Evolutionary conservation across 2,113 vertebrate genomes (phyloP), one percentile per base, ranked within the genome.

Genomic region (Muntiacus muntjak): DNA sequence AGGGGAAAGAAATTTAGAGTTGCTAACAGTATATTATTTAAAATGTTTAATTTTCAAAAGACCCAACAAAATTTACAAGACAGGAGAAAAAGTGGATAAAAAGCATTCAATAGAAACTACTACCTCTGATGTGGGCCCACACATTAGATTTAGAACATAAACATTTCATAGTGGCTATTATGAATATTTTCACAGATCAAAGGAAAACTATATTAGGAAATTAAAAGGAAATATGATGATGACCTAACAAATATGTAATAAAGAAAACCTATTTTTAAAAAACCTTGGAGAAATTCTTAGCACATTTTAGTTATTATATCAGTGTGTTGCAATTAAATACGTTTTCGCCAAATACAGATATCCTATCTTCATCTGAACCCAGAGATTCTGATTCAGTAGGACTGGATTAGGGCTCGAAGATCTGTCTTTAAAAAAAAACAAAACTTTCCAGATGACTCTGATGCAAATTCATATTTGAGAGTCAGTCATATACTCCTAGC

Each of bases 191-290:
- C 84, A 87, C 81, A 96, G 57, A 96, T 95, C 84, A 96, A 86
- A 96, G 26, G 93, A 93, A 96, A 94, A 92, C 45, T 95, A 8
- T 81, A 55, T 91, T 96, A 92, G 54, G 92, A 81, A 95, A 94
- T 97, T 94, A 94, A 96, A 81, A 92, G 85, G 92, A 97, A 96
- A 78, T 92, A 45, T 50, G 74, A 83, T 58, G 86, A 62, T 79
- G 45, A 93, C 19, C 94, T 92, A 87, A 96, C 64, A 96, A 84
- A 95, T 93, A 87, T 19, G 13, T n/a, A 74, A 55, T 40, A 94
- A 84, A 92, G n/a, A 81, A 97, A 92, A 96, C 82, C 74, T 87
- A 43, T 76, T 97, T 96, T 83, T 52, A 88, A 97, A 40, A 62
- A 85, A 21, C 47, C 43, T 95, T 67, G 43, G 87, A 94, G 87